Conservation (phyloP, 2,797 vertebrate species). For the Ceryle rudis region DNA sequence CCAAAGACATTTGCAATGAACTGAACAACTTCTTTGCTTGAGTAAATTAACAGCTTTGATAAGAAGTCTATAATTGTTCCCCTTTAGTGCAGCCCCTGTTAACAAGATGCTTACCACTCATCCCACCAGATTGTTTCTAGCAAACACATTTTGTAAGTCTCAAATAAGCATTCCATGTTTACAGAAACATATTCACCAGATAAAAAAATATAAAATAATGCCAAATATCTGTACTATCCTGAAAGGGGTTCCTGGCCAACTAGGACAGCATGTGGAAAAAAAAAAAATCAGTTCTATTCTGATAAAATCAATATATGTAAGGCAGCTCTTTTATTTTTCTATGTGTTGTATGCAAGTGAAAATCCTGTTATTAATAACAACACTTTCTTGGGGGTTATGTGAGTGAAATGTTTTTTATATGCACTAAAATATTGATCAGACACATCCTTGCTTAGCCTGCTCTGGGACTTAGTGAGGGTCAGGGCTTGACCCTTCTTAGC, state of each 20-base stretch:
- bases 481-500: background rate
- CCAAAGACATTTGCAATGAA: background rate
- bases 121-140: background rate
- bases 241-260: background rate
- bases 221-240: background rate
- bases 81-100: background rate
- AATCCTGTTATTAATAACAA: background rate
- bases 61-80: background rate
- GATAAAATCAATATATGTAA: background rate
- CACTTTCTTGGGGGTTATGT: fast-evolving
- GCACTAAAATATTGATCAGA: background rate
- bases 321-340: background rate
- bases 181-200: background rate
- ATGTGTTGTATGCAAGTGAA: background rate
- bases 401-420: background rate
- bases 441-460: background rate
- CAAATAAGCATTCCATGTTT: background rate
- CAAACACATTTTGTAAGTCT: background rate
- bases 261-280: background rate
- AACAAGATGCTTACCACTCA: background rate
- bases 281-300: background rate
- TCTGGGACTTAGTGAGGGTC: background rate
- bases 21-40: background rate
- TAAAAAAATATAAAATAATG: background rate
- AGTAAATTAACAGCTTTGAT: background rate